Percentiles rank a stretch among this genome's conserved stretches.
phyloP scores from a whole-genome alignment of 2,113 vertebrate genomes.

The Plectropomus leopardus region DNA sequence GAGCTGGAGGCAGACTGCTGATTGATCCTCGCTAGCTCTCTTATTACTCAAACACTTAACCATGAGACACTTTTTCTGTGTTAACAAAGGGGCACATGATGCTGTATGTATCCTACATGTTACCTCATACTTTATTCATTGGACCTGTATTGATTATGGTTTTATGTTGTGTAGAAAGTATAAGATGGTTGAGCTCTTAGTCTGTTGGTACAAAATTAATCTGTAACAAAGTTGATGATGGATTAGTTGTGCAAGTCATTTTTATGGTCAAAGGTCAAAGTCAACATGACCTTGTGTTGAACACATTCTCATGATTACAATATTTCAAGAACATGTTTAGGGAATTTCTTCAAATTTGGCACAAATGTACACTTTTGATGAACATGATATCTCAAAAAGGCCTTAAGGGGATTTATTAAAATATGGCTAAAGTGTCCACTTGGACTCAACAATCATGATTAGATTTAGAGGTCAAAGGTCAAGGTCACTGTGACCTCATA shows the following conservation, averaged over 20 bases:
- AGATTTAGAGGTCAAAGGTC: no score
- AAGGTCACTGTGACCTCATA: no score
- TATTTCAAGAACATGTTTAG: no score
- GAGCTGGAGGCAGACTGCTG: conserved; percentile 9
- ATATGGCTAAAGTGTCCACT: no score
- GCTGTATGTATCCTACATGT: background rate
- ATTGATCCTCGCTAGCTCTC: background rate
- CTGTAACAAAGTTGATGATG: background rate
- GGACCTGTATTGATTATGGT: background rate
- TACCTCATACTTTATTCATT: background rate
- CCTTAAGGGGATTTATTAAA: no score
- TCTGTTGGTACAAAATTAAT: background rate
- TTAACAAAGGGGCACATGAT: background rate
- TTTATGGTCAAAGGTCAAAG: background rate
- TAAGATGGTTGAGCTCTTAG: background rate
- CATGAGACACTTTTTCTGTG: conserved; percentile 3
- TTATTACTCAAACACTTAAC: conserved; percentile 1
- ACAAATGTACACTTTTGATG: no score
- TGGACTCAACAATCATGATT: no score
- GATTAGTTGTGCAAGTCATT: background rate
- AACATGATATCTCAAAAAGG: no score
- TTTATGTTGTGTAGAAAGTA: background rate
- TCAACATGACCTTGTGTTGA: no score
- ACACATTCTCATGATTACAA: no score
- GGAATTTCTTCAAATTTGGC: no score